Percentiles rank a stretch among this genome's conserved stretches.
phyloP scores from a whole-genome alignment of 53 echinoderm and acorn worm genomes.

The Arbacia lixula region DNA sequence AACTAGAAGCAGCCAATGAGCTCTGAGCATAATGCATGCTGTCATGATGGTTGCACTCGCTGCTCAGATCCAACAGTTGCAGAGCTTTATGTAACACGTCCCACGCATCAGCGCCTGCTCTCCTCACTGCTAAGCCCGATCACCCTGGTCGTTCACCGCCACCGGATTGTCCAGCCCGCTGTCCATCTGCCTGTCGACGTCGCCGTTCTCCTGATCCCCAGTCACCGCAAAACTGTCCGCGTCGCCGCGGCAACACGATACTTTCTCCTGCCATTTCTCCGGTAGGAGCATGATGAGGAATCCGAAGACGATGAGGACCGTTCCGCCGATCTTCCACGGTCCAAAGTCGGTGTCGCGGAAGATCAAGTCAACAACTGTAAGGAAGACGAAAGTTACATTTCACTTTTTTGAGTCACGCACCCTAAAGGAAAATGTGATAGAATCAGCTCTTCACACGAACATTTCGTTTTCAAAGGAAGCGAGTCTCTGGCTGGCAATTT shows the following conservation, averaged over 20 bases:
- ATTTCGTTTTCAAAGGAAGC: too few species aligned
- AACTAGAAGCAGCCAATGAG: too few species aligned
- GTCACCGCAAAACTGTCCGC: not conserved
- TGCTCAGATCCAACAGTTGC: too few species aligned
- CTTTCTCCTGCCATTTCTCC: constrained; percentile 72
- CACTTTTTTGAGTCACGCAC: too few species aligned
- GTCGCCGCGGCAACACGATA: constrained; percentile 36
- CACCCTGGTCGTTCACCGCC: not conserved
- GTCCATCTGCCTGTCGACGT: not conserved
- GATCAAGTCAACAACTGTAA: constrained; percentile 85
- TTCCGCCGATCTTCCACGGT: constrained; percentile 90
- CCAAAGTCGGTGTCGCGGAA: constrained; percentile 82
- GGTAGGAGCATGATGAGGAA: constrained; percentile 95
- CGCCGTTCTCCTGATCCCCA: constrained; percentile 3
- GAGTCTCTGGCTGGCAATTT: too few species aligned
- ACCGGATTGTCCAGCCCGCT: constrained; percentile 4
- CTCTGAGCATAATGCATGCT: too few species aligned
- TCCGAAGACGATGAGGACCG: constrained; percentile 82
- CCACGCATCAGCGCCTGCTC: too few species aligned
- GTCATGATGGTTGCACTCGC: too few species aligned
- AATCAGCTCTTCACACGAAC: too few species aligned
- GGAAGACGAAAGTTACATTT: constrained; percentile 28
- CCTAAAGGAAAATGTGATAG: too few species aligned
- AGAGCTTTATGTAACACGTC: too few species aligned
- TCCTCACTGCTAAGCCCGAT: too few species aligned